Base-by-base conservation (phyloP, 2,797 vertebrate species). In the Gymnocypris eckloni region DNA sequence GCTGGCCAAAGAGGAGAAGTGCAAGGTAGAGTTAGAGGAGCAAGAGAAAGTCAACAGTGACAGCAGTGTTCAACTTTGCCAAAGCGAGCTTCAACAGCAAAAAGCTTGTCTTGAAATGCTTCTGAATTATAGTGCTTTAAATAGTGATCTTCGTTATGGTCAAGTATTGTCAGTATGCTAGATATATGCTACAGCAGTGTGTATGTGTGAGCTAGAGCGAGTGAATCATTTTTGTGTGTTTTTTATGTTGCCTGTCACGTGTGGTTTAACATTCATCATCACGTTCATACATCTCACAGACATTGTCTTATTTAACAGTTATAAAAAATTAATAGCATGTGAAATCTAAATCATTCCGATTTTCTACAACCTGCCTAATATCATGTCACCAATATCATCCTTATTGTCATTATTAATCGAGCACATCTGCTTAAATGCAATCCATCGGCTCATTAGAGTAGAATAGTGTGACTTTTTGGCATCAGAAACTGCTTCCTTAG, bases 1-100 rank as follows among this genome's bases (percentile, higher is more conserved):
- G 77, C 92, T 98, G 92, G 97, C 97, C 91, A 95, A 96, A 92
- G 97, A 99, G 93, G 95, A 98, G 75, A 96, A 98, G 77, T 96
- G 95, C 93, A 99, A 99, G 98, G 98, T 99, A 98, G 76, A 89
- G 33, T 33, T 64, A 22, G 10, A 22, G 6, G 37, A 9, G 16
- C 11, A 77, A 59, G 20, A n/a, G 16, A 15, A 79, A 45, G 11
- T 28, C 5, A 7, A 33, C 61, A 43, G 37, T 84, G 28, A 71
- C 69, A 45, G 64, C 66, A 22, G 7, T 79, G 1, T 81, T 18
- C 0, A 54, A 75, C 28, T 81, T 70, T 10, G 82, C 87, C 79
- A 78, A 70, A 69, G 73, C 48, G 0, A 90, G 87, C 86, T 88
- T 89, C 13, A 87, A 70, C 22, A 56, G 77, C 88, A 71, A 79